These are phyloP conservation scores for Penaeus chinensis DNA, from an alignment of 1,140 invertebrate genomes.

Conservation along the genomic window DNA sequence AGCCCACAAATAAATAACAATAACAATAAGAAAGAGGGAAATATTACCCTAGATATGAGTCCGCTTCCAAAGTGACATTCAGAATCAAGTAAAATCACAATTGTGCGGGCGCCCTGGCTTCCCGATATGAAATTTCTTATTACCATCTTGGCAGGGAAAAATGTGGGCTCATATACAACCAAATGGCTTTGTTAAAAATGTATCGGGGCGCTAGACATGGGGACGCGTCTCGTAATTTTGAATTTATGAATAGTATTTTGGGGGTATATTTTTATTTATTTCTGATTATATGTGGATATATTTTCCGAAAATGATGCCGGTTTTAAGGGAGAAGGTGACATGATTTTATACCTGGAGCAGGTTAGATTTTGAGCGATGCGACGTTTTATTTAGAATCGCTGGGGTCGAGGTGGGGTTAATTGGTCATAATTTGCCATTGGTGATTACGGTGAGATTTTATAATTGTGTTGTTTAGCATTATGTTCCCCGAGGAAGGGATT, in stretches of 20 bases:
- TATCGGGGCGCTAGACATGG: constrained; percentile 16
- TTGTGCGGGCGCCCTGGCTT: not conserved
- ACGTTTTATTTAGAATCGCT: no score
- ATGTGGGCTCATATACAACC: constrained; percentile 49
- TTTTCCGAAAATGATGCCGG: no score
- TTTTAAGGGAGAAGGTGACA: no score
- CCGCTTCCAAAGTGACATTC: constrained; percentile 30
- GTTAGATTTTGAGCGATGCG: no score
- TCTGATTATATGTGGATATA: no score
- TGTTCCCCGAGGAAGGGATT: no score
- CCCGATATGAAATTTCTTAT: constrained; percentile 56
- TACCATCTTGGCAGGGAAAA: constrained; percentile 49
- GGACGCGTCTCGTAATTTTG: constrained; percentile 18
- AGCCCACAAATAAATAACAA: constrained; percentile 47
- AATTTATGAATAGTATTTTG: constrained; percentile 28
- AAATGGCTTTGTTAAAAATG: constrained; percentile 57
- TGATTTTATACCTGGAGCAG: no score
- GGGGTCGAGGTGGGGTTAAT: no score
- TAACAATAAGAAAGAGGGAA: constrained; percentile 51
- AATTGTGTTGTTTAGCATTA: no score
- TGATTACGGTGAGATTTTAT: no score
- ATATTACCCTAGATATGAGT: constrained; percentile 29
- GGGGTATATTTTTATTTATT: not conserved
- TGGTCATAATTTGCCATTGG: no score
- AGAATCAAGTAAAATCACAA: constrained; percentile 52